phyloP scores from a whole-genome alignment of 2,113 vertebrate species.

The Globicephala melas region DNA sequence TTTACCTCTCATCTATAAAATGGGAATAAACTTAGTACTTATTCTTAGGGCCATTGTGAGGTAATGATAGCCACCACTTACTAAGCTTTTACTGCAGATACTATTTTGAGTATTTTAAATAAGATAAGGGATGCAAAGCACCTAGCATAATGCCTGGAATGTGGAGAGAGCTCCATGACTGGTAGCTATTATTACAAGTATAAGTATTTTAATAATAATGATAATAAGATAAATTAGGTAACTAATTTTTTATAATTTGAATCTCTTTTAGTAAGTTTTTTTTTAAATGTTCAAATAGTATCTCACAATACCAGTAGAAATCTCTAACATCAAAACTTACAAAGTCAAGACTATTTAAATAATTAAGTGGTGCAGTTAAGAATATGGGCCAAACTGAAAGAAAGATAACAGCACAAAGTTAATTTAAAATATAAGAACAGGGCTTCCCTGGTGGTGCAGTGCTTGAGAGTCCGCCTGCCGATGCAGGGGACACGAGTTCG shows the following conservation, averaged over 20 bases:
- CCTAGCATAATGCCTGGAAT: not conserved
- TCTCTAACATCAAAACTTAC: not conserved
- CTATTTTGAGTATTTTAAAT: not conserved
- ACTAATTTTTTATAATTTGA: not conserved
- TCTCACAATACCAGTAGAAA: not conserved
- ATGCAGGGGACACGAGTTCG: too few relatives aligned
- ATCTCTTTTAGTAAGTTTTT: not conserved
- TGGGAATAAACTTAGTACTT: not conserved
- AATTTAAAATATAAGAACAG: not conserved
- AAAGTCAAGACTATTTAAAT: conserved; percentile 7
- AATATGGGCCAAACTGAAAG: not conserved
- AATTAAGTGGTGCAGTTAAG: not conserved
- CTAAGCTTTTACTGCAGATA: not conserved
- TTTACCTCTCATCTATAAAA: not conserved
- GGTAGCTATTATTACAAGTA: not conserved
- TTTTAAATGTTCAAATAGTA: not conserved
- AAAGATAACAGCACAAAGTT: not conserved
- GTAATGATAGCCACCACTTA: not conserved
- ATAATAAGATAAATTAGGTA: not conserved
- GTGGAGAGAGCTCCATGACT: not conserved
- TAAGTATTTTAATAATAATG: not conserved
- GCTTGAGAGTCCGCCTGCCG: too few relatives aligned
- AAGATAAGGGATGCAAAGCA: not conserved
- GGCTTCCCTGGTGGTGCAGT: too few relatives aligned
- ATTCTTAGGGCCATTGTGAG: not conserved